Conservation (phyloP, 53 echinoderm and acorn worm species). For the Stichopus horrens region DNA sequence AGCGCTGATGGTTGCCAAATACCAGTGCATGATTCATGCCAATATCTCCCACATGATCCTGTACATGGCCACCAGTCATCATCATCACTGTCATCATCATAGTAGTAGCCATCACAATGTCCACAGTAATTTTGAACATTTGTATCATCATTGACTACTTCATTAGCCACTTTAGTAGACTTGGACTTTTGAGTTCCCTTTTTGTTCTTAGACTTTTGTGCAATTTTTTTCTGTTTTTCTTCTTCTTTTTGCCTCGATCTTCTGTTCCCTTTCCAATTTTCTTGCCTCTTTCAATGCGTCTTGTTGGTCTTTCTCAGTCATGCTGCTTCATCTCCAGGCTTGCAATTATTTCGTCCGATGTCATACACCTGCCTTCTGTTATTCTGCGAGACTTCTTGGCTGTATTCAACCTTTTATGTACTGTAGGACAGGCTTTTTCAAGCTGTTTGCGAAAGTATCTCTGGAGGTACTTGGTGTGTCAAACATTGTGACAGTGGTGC, state of each 20-base stretch:
- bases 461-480: constrained; percentile 28
- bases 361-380: constrained; percentile 17
- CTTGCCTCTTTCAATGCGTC: background rate
- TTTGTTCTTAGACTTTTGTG: background rate
- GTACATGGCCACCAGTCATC: constrained; percentile 11
- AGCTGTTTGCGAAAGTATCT: constrained; percentile 20
- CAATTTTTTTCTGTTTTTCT: constrained; percentile 5
- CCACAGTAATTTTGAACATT: constrained; percentile 1
- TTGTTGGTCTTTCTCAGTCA: background rate
- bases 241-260: background rate
- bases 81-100: constrained; percentile 32
- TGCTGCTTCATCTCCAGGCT: background rate
- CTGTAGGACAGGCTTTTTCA: constrained; percentile 3
- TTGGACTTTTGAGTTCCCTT: constrained; percentile 16
- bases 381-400: constrained; percentile 22
- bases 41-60: constrained; percentile 21
- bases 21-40: constrained; percentile 28
- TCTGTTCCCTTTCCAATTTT: background rate
- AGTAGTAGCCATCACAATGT: constrained; percentile 10
- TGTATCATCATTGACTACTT: background rate
- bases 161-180: background rate
- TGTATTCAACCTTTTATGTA: constrained; percentile 1
- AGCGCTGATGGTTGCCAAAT: constrained; percentile 1
- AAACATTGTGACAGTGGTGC: background rate
- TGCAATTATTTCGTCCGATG: constrained; percentile 10